Conservation (phyloP, 2,113 vertebrate species). For the Triplophysa dalaica region DNA sequence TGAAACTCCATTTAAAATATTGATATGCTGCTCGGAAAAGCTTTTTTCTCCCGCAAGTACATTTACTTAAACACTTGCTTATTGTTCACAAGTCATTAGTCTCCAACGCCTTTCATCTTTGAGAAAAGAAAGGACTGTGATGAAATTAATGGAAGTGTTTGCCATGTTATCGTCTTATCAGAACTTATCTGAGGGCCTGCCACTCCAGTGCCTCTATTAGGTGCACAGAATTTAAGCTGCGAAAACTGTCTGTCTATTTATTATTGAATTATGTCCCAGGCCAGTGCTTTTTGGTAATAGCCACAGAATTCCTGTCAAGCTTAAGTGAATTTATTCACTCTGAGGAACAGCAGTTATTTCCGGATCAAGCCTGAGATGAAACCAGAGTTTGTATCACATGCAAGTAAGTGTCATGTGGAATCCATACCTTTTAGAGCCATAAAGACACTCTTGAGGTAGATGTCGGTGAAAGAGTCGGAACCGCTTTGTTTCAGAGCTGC, state of each 20-base stretch:
- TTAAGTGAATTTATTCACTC: conserved; percentile 61
- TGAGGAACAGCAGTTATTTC: conserved; percentile 67
- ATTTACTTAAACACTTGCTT: conserved; percentile 97
- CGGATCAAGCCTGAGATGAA: conserved; percentile 63
- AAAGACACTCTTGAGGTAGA: conserved; percentile 42
- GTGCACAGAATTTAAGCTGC: conserved; percentile 57
- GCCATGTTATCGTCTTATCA: conserved; percentile 68
- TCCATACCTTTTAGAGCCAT: conserved; percentile 55
- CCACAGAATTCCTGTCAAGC: conserved; percentile 65
- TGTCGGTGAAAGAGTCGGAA: conserved; percentile 41
- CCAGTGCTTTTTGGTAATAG: conserved; percentile 68
- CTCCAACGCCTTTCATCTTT: conserved; percentile 79
- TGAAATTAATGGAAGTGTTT: conserved; percentile 79
- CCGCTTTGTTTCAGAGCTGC: conserved; percentile 16
- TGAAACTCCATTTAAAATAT: conserved; percentile 98
- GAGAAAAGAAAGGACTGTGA: conserved; percentile 80
- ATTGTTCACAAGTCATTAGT: conserved; percentile 98
- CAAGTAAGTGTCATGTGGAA: conserved; percentile 63
- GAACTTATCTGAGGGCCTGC: conserved; percentile 60
- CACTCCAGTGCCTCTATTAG: conserved; percentile 67
- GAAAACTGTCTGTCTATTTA: conserved; percentile 70
- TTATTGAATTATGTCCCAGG: conserved; percentile 74
- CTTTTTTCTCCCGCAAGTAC: conserved; percentile 78
- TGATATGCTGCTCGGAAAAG: conserved; percentile 97
- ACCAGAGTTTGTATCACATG: conserved; percentile 58